These are phyloP conservation scores for Sinelater perroti DNA, from an alignment of 2,888 invertebrate genomes.

Conservation along the genomic window DNA sequence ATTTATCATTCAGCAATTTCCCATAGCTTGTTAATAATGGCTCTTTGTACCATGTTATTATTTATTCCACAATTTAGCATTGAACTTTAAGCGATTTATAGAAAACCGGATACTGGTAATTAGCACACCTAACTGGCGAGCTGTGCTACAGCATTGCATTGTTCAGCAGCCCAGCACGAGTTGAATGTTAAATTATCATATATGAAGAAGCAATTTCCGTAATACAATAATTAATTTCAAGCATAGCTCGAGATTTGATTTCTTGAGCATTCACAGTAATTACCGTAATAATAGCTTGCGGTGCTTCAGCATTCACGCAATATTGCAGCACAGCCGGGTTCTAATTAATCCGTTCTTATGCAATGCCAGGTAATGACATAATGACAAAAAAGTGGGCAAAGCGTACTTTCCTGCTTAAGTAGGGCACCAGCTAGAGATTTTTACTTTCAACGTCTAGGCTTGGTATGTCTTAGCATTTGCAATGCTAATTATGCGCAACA, in stretches of 20 bases:
- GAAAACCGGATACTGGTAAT: slow-evolving; percentile 10
- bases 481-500: no score
- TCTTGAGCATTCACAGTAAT: not conserved
- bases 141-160: not conserved
- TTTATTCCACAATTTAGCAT: slow-evolving; percentile 2
- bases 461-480: no score
- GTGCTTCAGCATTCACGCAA: not conserved
- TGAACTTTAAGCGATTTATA: slow-evolving; percentile 13
- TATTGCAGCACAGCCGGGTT: not conserved
- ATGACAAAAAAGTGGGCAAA: no score
- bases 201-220: slow-evolving; percentile 9
- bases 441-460: not conserved
- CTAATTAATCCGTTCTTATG: not conserved
- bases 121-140: slow-evolving; percentile 4
- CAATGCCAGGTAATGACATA: not conserved
- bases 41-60: no score
- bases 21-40: no score
- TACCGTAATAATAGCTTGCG: not conserved
- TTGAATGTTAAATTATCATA: slow-evolving; percentile 9
- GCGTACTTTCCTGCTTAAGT: not conserved
- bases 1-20: no score
- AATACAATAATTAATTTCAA: slow-evolving; percentile 11
- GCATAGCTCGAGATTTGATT: not conserved
- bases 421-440: not conserved
- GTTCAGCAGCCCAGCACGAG: not conserved